Percentiles rank a stretch among this genome's conserved stretches.
Conservation (phyloP, 2,888 invertebrate genomes). For the Orchestes rusci region DNA sequence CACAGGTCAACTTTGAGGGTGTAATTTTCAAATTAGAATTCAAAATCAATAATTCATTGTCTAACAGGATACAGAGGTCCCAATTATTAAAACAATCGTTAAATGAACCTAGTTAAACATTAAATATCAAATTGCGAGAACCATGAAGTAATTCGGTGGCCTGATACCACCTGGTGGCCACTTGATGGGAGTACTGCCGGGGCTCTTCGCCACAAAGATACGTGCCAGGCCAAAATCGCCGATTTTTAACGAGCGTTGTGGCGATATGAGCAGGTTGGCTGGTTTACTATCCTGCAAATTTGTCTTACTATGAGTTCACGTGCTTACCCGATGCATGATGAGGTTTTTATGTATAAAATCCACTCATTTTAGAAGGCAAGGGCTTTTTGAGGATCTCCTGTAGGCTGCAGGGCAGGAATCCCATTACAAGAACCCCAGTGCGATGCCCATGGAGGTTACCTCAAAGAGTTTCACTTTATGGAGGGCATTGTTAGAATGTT, state of each 20-base stretch:
- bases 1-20: constrained; percentile 87
- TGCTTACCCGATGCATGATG: constrained; percentile 95
- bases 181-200: constrained; percentile 44
- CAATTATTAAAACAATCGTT: too few relatives aligned
- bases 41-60: too few relatives aligned
- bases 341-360: constrained; percentile 80
- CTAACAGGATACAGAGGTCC: too few relatives aligned
- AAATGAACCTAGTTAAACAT: too few relatives aligned
- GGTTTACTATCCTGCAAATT: constrained; percentile 81
- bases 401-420: constrained; percentile 86
- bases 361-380: constrained; percentile 78
- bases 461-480: constrained; percentile 84
- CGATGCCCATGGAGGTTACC: constrained; percentile 85
- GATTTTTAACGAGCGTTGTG: constrained; percentile 78
- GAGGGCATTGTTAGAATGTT: too few relatives aligned
- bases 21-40: too few relatives aligned
- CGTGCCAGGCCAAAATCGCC: constrained; percentile 92
- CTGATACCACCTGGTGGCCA: constrained; percentile 87
- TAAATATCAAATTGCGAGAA: too few relatives aligned
- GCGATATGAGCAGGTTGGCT: constrained; percentile 84
- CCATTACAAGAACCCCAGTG: constrained; percentile 84
- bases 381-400: constrained; percentile 68
- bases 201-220: constrained; percentile 47
- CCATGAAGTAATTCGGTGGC: constrained; percentile 94
- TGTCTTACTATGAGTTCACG: not conserved